A percentile compares a stretch with the other conserved stretches of the same genome.
Evolutionary conservation across 1,140 invertebrate species (phyloP).

Genomic region (Drosophila takahashii): DNA sequence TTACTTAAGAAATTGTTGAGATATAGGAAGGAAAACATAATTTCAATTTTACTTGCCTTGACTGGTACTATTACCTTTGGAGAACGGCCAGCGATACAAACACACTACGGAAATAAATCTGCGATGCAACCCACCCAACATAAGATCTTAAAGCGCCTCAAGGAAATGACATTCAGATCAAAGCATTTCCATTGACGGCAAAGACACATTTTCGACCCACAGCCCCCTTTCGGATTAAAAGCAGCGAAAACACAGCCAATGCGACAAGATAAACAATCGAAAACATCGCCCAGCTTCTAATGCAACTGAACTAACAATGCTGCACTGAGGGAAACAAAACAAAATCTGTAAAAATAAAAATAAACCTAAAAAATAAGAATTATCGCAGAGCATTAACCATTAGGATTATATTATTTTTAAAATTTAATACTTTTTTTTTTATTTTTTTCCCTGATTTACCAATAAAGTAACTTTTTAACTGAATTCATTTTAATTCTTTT

Average conservation of each 20-base stretch:
- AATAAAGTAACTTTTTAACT: too few species aligned
- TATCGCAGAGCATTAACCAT: neutral
- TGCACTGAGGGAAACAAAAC: neutral
- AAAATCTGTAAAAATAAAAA: too few species aligned
- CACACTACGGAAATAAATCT: conserved; percentile 18
- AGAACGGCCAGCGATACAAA: neutral
- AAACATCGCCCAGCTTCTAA: conserved; percentile 35
- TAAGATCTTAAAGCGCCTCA: conserved; percentile 18
- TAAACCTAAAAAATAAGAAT: neutral
- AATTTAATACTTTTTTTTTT: too few species aligned
- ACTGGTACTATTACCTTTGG: neutral
- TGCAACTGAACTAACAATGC: neutral
- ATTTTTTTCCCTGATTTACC: too few species aligned
- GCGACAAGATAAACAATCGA: conserved; percentile 65
- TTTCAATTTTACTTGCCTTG: neutral
- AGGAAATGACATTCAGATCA: conserved; percentile 47
- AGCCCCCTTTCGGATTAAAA: conserved; percentile 36
- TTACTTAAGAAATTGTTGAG: too few species aligned
- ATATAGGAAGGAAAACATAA: too few species aligned
- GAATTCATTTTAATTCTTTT: too few species aligned
- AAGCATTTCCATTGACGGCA: conserved; percentile 31
- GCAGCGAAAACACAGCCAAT: conserved; percentile 40
- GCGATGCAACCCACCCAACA: conserved; percentile 20
- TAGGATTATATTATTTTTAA: too few species aligned
- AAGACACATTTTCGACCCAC: conserved; percentile 37